These are phyloP conservation scores for Aplochiton taeniatus DNA, from an alignment of 2,797 vertebrate species.

Conservation along the genomic window DNA sequence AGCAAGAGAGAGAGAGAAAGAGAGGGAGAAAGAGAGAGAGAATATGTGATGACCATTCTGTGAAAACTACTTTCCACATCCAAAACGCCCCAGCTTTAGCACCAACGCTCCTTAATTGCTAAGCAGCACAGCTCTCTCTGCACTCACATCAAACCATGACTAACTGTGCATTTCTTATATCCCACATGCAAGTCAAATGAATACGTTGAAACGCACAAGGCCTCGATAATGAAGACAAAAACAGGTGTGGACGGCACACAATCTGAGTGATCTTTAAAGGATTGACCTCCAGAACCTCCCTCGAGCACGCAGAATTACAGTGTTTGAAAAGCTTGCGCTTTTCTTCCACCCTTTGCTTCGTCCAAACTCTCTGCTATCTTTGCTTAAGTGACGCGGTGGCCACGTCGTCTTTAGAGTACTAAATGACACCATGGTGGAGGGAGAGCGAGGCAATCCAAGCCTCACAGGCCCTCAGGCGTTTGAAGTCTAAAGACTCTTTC, in stretches of 20 bases:
- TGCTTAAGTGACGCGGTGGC: slow-evolving; percentile 56
- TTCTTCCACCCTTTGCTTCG: slow-evolving; percentile 55
- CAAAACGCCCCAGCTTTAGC: slow-evolving; percentile 68
- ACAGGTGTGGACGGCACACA: too few species aligned
- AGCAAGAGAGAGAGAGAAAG: neutral
- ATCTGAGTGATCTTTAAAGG: too few species aligned
- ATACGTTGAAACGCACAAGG: too few species aligned
- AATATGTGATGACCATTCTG: slow-evolving; percentile 43
- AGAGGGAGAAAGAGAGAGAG: neutral
- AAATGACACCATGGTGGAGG: slow-evolving; percentile 61
- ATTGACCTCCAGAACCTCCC: too few species aligned
- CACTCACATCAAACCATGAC: slow-evolving; percentile 62
- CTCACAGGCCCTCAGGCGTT: slow-evolving; percentile 70
- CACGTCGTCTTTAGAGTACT: slow-evolving; percentile 44
- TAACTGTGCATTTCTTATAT: slow-evolving; percentile 67
- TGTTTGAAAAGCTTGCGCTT: slow-evolving; percentile 65
- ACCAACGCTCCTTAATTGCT: slow-evolving; percentile 68
- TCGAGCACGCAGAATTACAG: slow-evolving; percentile 60
- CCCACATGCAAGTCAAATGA: neutral
- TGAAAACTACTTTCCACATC: slow-evolving; percentile 69
- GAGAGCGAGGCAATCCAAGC: slow-evolving; percentile 69
- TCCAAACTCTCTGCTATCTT: slow-evolving; percentile 52
- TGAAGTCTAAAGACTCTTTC: slow-evolving; percentile 78
- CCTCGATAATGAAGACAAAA: too few species aligned
- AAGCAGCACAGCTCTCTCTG: slow-evolving; percentile 63